Evolutionary conservation across 1,140 invertebrate genomes (phyloP).

Genomic region (Bombyx mandarina): DNA sequence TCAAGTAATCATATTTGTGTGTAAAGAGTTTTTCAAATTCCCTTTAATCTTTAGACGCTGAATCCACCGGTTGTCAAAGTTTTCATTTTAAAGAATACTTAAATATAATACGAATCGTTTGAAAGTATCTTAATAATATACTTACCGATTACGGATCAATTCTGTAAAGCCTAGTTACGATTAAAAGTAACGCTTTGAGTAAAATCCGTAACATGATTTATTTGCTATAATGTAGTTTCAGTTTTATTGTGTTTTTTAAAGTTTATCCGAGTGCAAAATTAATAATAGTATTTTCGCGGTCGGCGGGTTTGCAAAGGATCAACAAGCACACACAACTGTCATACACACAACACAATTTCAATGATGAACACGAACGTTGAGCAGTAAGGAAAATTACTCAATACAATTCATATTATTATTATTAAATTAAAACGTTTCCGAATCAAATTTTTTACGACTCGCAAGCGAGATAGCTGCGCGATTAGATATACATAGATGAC

Average conservation of each 20-base stretch:
- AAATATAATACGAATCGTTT: too few species aligned
- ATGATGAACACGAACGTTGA: slow-evolving; percentile 47
- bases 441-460: slow-evolving; percentile 10
- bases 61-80: too few species aligned
- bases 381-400: slow-evolving; percentile 43
- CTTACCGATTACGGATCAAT: too few species aligned
- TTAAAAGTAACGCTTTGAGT: neutral
- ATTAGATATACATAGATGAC: slow-evolving; percentile 13
- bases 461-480: slow-evolving; percentile 11
- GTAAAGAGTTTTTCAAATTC: too few species aligned
- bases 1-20: neutral
- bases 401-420: slow-evolving; percentile 12
- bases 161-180: too few species aligned
- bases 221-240: too few species aligned
- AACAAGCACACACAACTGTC: slow-evolving; percentile 34
- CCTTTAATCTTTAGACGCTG: too few species aligned
- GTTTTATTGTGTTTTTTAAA: too few species aligned
- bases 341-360: slow-evolving; percentile 42
- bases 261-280: neutral
- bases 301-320: slow-evolving; percentile 48
- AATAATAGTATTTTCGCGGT: slow-evolving; percentile 20
- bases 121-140: too few species aligned
- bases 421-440: neutral
- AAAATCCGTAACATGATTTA: neutral
- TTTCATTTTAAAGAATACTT: too few species aligned